Evolutionary conservation across 2,888 invertebrate genomes (phyloP).

Genomic region (Metopia argyrocephala): DNA sequence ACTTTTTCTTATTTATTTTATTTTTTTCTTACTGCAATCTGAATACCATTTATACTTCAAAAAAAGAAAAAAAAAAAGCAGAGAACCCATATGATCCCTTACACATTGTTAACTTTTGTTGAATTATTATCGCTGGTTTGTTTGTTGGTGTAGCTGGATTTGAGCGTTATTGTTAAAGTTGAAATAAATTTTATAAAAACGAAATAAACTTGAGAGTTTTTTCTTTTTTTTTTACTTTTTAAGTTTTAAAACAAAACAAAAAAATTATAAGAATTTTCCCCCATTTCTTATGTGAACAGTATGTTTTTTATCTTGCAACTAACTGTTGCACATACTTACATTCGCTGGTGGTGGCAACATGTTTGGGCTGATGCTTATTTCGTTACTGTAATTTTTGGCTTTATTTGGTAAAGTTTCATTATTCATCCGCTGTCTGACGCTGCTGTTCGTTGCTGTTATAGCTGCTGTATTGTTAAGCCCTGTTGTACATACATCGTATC

Average conservation of each 20-base stretch:
- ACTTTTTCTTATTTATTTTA: slow-evolving; percentile 13
- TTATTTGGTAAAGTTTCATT: slow-evolving; percentile 61
- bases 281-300: slow-evolving; percentile 28
- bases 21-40: slow-evolving; percentile 38
- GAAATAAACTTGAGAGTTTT: slow-evolving; percentile 29
- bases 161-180: slow-evolving; percentile 55
- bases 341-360: slow-evolving; percentile 25
- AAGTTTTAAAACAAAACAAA: too few species aligned
- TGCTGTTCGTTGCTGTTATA: slow-evolving; percentile 1
- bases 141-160: background rate
- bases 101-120: slow-evolving; percentile 58
- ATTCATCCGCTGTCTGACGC: slow-evolving; percentile 48
- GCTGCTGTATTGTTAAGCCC: slow-evolving; percentile 60
- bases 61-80: slow-evolving; percentile 12
- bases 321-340: slow-evolving; percentile 35
- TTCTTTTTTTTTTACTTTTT: background rate
- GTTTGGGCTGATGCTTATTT: slow-evolving; percentile 9
- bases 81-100: slow-evolving; percentile 52
- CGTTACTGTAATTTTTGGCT: slow-evolving; percentile 17
- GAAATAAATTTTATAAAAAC: slow-evolving; percentile 54
- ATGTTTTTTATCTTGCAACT: slow-evolving; percentile 30
- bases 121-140: slow-evolving; percentile 62
- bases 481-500: too few species aligned
- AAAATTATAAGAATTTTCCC: slow-evolving; percentile 27
- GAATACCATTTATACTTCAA: slow-evolving; percentile 52